Base-by-base conservation (phyloP, 2,797 vertebrate species). In the Pipistrellus pipistrellus region DNA sequence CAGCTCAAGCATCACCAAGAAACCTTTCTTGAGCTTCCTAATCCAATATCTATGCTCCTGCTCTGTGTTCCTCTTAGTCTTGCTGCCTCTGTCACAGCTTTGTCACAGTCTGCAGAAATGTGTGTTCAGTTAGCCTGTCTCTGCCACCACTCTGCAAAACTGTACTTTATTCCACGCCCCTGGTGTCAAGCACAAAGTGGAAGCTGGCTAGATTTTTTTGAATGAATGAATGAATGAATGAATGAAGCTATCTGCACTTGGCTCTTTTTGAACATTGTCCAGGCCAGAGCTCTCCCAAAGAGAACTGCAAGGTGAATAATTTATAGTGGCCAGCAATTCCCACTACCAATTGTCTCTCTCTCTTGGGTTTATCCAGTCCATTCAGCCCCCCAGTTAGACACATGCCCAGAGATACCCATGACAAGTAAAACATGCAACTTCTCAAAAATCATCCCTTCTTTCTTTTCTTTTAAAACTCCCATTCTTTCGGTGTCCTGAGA, bases 1-100 rank as follows among this genome's bases (percentile, higher is more conserved):
- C 95, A 91, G 89, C 69, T 85, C 72, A 30, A 85, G 86, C 62
- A 55, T 72, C 87, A 93, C 81, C 95, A 91, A 96, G 96, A 95
- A 96, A 93, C 76, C 78, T 84, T 92, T 76, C 84, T 80, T 1
- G 1, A 73, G 59, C 72, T 78, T 84, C 89, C 89, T 94, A 89
- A 93, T 88, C 80, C 15, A 35, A 77, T 78, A 35, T 0, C 88
- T 76, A 77, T 25, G 80, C 32, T 73, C 23, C 85, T 62, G 44
- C 21, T 18, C 15, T 14, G 18, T n/a, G 64, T 53, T 72, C 25
- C 55, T 57, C 17, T 17, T 2, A 69, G 76, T 30, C 69, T 51
- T 64, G 35, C 69, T 78, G 3, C 20, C 7, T 20, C 76, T 21
- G 11, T 53, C 77, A 30, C 1, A 1, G 90, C 72, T 95, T 88